Percentiles rank a stretch among this genome's conserved stretches.
phyloP scores from a whole-genome alignment of 2,113 vertebrate genomes.

The Sinocyclocheilus grahami region DNA sequence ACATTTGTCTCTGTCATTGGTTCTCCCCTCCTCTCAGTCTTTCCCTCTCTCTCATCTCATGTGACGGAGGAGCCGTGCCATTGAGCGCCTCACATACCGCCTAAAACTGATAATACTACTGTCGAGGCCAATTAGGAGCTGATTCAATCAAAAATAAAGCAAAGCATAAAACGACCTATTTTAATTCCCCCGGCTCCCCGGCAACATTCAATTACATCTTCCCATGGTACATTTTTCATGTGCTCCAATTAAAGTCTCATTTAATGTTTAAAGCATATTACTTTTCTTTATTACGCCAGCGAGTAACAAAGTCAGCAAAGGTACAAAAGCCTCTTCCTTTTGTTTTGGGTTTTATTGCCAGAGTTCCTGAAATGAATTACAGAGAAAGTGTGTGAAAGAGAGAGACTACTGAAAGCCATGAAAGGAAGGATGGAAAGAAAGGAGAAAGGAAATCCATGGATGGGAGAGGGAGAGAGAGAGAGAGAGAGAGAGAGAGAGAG shows the following conservation, averaged over 20 bases:
- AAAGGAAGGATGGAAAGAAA: constrained; percentile 25
- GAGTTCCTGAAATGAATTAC: constrained; percentile 56
- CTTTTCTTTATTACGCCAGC: constrained; percentile 76
- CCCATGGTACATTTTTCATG: constrained; percentile 71
- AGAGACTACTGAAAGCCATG: constrained; percentile 32
- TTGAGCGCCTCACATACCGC: constrained; percentile 57
- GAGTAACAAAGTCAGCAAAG: constrained; percentile 74
- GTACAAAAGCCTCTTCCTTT: constrained; percentile 65
- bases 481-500: neutral
- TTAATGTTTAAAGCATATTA: constrained; percentile 81
- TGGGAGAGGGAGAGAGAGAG: neutral
- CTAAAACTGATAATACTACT: constrained; percentile 74
- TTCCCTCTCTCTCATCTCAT: constrained; percentile 42
- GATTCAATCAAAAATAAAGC: constrained; percentile 82
- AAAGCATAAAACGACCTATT: constrained; percentile 77
- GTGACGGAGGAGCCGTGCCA: constrained; percentile 52
- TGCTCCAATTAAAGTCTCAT: constrained; percentile 80
- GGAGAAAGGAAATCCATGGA: neutral
- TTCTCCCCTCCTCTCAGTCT: constrained; percentile 59
- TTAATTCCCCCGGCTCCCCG: constrained; percentile 73
- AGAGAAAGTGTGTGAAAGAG: constrained; percentile 60
- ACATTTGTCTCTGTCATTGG: constrained; percentile 79
- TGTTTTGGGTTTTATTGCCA: constrained; percentile 75
- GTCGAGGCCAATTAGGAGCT: constrained; percentile 75
- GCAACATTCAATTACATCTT: constrained; percentile 78